Conservation (phyloP, 2,113 vertebrate genomes). For the Aleadryas rufinucha region DNA sequence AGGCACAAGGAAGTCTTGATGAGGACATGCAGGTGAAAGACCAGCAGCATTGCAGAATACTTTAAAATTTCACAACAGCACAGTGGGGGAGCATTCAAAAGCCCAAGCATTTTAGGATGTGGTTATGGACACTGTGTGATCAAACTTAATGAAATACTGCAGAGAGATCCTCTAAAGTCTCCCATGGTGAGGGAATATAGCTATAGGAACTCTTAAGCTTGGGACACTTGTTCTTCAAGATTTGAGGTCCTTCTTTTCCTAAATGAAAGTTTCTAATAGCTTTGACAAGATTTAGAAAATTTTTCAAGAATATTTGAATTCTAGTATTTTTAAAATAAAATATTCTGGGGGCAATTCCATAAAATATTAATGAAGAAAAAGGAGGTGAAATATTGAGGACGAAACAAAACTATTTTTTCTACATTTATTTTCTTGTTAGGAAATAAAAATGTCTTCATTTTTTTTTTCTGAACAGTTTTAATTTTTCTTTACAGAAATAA, state of each 20-base stretch:
- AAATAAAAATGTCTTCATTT: neutral
- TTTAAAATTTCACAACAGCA: neutral
- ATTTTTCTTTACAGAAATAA: neutral
- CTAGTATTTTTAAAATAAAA: neutral
- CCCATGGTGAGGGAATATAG: neutral
- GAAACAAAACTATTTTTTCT: neutral
- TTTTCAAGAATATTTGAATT: neutral
- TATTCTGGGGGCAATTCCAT: neutral
- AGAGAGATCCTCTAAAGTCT: neutral
- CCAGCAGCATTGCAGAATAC: neutral
- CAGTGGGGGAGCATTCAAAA: fast-evolving
- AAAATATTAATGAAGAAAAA: neutral
- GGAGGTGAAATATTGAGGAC: neutral
- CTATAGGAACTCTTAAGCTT: neutral
- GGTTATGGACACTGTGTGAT: neutral
- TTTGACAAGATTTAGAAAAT: neutral
- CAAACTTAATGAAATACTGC: neutral
- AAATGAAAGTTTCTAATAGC: neutral
- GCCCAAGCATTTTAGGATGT: neutral
- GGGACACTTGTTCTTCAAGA: neutral
- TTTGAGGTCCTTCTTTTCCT: neutral
- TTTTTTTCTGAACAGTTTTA: neutral
- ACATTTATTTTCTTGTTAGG: neutral
- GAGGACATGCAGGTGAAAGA: neutral
- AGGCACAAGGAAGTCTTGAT: neutral